phyloP scores from a whole-genome alignment of 2,888 invertebrate genomes.

The Caenorhabditis plicata region DNA sequence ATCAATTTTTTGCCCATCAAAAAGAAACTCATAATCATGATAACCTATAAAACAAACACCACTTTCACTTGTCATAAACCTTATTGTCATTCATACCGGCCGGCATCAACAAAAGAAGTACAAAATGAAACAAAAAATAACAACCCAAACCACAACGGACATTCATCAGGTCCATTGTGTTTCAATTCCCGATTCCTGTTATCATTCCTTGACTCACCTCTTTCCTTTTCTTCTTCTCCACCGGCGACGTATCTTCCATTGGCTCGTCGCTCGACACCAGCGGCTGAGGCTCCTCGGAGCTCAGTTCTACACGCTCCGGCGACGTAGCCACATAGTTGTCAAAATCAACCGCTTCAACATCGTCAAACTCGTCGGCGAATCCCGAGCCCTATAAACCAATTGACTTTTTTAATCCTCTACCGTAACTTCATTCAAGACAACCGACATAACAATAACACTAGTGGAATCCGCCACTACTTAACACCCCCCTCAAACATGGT shows the following conservation, averaged over 20 bases:
- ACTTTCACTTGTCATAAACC: neutral
- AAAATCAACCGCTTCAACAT: constrained; percentile 19
- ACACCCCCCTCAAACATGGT: too few relatives aligned
- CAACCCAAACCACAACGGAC: too few relatives aligned
- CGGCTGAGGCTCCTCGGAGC: constrained; percentile 12
- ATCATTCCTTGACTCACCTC: constrained; percentile 2
- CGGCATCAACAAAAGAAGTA: too few relatives aligned
- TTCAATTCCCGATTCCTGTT: constrained; percentile 22
- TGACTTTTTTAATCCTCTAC: neutral
- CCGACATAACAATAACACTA: too few relatives aligned
- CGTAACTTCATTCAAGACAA: too few relatives aligned
- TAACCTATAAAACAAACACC: neutral
- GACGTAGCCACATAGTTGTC: constrained; percentile 13
- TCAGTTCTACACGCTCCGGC: constrained; percentile 8
- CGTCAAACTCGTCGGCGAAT: constrained; percentile 40
- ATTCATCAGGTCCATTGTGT: constrained; percentile 30
- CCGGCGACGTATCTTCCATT: constrained; percentile 11
- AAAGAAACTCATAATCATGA: neutral
- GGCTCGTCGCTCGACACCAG: constrained; percentile 3
- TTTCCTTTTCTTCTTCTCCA: constrained; percentile 10
- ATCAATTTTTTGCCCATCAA: neutral
- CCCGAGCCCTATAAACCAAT: constrained; percentile 25
- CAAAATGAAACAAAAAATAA: too few relatives aligned
- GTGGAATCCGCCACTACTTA: too few relatives aligned
- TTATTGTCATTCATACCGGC: neutral